Evolutionary conservation across 2,797 vertebrate genomes (phyloP), one percentile per base, ranked within the genome.

Genomic region (Manis pentadactyla): DNA sequence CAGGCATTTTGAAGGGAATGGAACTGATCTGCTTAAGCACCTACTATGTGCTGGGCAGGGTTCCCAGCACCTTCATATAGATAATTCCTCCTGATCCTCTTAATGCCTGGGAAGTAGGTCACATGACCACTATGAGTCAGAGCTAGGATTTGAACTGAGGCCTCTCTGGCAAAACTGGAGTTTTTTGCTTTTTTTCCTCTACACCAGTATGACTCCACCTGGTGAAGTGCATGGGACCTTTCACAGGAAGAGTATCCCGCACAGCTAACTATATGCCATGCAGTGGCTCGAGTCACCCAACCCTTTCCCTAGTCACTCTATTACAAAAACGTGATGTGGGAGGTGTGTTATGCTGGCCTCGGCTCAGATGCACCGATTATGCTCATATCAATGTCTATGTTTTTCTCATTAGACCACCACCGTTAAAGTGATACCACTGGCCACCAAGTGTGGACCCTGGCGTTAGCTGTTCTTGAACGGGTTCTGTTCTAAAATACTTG

Each of bases 31-130:
- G 27, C 59, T 18, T 34, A 29, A 53, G 14, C 51, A 31, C 0
- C 4, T 25, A 21, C 68, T 21, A 3, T 11, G 1, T 59, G 51
- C 19, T 23, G 7, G 27, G 27, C 29, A 6, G 46, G 1, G 17
- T 31, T 37, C 27, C 27, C 12, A 2, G 34, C 49, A 49, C 31
- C 59, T n/a, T 37, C 53, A 2, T 0, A 0, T 4, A 29, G 0
- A 7, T 13, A 14, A 34, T 4, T 13, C 6, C 2, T 21, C 37
- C 18, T 21, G 8, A 8, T 7, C 14, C 27, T 42, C 69, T 31
- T 61, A 25, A 27, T 13, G 46, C 21, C 59, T 27, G 14, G 57
- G 57, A n/a, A 27, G 63, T 34, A 29, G 27, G 34, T 78, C 59
- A 74, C 25, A 13, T 12, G 92, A 42, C 0, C 9, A 39, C 53